Percentiles rank a stretch among this genome's conserved stretches.
Conservation (phyloP, 2,797 vertebrate species). For the Typhlichthys subterraneus region DNA sequence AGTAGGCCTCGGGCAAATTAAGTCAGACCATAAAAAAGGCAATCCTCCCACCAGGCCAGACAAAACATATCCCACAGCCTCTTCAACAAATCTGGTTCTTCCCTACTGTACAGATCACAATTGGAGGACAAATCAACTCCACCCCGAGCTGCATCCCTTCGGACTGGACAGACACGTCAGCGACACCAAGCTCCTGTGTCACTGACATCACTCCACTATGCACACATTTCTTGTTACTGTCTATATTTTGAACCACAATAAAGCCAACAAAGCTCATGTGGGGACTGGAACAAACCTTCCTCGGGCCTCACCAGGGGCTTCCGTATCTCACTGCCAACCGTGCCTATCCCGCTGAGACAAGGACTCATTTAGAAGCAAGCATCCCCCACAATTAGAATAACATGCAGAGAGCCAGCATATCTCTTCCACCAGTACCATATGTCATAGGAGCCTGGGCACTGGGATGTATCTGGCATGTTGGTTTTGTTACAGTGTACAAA, state of each 20-base stretch:
- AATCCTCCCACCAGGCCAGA: neutral
- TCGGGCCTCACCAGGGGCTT: slow-evolving; percentile 75
- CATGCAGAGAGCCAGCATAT: slow-evolving; percentile 63
- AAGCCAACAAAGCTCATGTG: slow-evolving; percentile 62
- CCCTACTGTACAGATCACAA: neutral
- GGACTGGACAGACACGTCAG: slow-evolving; percentile 49
- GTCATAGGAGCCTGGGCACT: slow-evolving; percentile 43
- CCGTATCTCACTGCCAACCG: slow-evolving; percentile 68
- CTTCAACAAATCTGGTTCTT: too few relatives aligned
- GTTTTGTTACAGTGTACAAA: slow-evolving; percentile 27
- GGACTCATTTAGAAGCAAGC: slow-evolving; percentile 40
- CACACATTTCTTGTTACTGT: slow-evolving; percentile 41
- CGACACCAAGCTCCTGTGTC: slow-evolving; percentile 39
- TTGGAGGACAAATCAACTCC: slow-evolving; percentile 18
- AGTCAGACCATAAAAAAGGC: slow-evolving; percentile 13
- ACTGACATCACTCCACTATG: slow-evolving; percentile 37
- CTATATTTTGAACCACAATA: slow-evolving; percentile 45
- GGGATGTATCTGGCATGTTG: slow-evolving; percentile 31
- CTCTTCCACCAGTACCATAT: slow-evolving; percentile 68
- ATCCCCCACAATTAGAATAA: slow-evolving; percentile 39
- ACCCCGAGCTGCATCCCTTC: slow-evolving; percentile 36
- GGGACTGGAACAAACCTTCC: slow-evolving; percentile 71
- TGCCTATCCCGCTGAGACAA: slow-evolving; percentile 68
- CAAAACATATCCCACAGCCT: neutral
- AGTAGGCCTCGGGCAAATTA: neutral